These are phyloP conservation scores for Phocoena phocoena DNA, from an alignment of 2,113 vertebrate species.

Conservation along the genomic window DNA sequence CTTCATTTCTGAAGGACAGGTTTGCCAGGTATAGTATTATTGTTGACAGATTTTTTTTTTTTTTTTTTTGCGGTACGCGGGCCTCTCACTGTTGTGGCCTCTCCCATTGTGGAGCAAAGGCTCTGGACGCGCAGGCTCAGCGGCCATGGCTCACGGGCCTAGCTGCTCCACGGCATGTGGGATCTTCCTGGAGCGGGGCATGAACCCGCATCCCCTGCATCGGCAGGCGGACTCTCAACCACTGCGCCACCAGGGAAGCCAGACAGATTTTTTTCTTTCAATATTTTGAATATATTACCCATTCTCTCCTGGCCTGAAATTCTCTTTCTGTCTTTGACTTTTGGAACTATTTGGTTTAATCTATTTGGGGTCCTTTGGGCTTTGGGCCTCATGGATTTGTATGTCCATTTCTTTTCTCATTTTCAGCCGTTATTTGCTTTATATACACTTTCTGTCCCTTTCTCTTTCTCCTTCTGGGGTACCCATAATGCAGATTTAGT, in stretches of 20 bases:
- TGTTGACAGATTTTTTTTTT: neutral
- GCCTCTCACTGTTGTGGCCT: too few relatives aligned
- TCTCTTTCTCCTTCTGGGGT: neutral
- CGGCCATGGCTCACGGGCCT: too few relatives aligned
- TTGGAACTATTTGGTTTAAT: neutral
- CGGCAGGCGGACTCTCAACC: too few relatives aligned
- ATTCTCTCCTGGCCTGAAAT: neutral
- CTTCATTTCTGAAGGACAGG: neutral
- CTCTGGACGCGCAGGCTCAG: too few relatives aligned
- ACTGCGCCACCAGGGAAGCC: too few relatives aligned
- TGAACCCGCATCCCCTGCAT: too few relatives aligned
- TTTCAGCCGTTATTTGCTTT: neutral
- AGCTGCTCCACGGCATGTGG: too few relatives aligned
- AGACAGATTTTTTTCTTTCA: neutral
- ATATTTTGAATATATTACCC: neutral
- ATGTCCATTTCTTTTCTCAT: neutral
- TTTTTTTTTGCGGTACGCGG: too few relatives aligned
- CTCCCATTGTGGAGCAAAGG: too few relatives aligned
- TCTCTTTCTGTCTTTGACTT: neutral
- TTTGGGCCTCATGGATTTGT: neutral
- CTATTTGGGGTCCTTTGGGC: neutral
- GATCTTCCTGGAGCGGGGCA: too few relatives aligned
- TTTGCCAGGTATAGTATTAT: neutral
- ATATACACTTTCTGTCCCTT: neutral
- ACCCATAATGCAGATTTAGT: neutral